Base-by-base conservation (phyloP, 2,113 vertebrate genomes). In the Cyprinus carpio region DNA sequence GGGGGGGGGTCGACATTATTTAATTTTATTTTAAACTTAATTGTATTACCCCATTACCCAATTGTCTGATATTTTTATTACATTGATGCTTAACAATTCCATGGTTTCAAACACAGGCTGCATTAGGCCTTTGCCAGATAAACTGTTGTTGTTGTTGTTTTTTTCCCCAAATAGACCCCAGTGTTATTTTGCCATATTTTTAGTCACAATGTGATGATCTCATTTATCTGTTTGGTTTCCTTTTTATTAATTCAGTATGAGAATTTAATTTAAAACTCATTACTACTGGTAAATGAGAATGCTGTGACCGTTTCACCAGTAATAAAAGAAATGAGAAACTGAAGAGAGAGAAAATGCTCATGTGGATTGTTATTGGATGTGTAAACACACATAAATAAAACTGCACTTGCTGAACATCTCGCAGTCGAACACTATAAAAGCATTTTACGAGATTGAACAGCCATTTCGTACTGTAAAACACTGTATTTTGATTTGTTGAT, bases 231-330 rank as follows among this genome's bases (percentile, higher is more conserved):
- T 81, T 69, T 25, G 5, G 9, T 64, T 81, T 49, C 79, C 43
- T 20, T 78, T 51, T 69, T 81, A 67, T 81, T 81, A 5, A 81
- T 81, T 65, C 43, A 51, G 27, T 51, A 31, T 1, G 5, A 51
- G 27, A 69, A 81, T 81, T 67, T 81, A 69, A 69, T 81, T 81
- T 81, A 69, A 81, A 81, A 51, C 40, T 51, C 62, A 81, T 81
- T 81, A 69, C 62, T 27, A 81, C 40, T 18, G 16, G 79, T 81
- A 81, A 81, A 81, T 81, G 79, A 81, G 79, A 81, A 81, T 5
- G 43, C 16, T 46, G 62, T 67, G 79, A 31, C 62, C 40, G 27
- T 81, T 81, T 81, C 79, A 67, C 79, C 37, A 81, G 79, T 81
- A 81, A 81, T 81, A 81, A 69, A 81, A 81, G 2, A 67, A 81